Conservation (phyloP, 2,888 invertebrate species). For the Macroteleia sp. region DNA sequence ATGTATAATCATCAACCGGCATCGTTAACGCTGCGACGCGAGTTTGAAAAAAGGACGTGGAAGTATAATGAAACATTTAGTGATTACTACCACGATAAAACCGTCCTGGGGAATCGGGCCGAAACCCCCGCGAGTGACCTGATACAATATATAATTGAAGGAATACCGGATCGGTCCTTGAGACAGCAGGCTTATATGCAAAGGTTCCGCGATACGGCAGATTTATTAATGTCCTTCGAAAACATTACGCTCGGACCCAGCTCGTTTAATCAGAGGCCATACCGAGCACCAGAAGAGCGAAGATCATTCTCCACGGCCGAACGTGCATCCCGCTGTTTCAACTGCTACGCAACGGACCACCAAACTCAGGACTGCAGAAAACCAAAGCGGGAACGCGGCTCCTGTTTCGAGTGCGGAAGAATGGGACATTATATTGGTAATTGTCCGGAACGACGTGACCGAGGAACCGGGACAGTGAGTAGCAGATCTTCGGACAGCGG, state of each 20-base stretch:
- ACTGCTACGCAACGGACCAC: slow-evolving; percentile 21
- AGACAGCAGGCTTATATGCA: slow-evolving; percentile 56
- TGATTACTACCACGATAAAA: slow-evolving; percentile 64
- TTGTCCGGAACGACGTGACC: slow-evolving; percentile 1
- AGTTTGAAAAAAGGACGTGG: slow-evolving; percentile 64
- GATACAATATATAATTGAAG: slow-evolving; percentile 64
- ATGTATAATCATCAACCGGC: slow-evolving; percentile 61
- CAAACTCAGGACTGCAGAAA: neutral
- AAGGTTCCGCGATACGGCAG: slow-evolving; percentile 24
- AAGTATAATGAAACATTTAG: slow-evolving; percentile 49
- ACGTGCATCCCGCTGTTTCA: slow-evolving; percentile 6
- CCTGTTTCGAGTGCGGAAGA: slow-evolving; percentile 27
- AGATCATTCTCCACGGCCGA: too few species aligned
- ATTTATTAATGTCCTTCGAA: slow-evolving; percentile 56
- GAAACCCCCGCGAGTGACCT: slow-evolving; percentile 55
- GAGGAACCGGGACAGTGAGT: too few species aligned
- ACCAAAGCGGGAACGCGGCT: slow-evolving; percentile 16
- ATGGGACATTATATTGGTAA: slow-evolving; percentile 12
- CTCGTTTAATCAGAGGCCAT: neutral
- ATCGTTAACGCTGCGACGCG: slow-evolving; percentile 36
- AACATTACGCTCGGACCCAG: neutral
- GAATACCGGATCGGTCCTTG: slow-evolving; percentile 45
- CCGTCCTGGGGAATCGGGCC: slow-evolving; percentile 15
- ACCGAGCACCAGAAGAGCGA: neutral
- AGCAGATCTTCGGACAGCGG: neutral